phyloP scores from a whole-genome alignment of 2,888 invertebrate species.

The Eudasyphora cyanicolor region DNA sequence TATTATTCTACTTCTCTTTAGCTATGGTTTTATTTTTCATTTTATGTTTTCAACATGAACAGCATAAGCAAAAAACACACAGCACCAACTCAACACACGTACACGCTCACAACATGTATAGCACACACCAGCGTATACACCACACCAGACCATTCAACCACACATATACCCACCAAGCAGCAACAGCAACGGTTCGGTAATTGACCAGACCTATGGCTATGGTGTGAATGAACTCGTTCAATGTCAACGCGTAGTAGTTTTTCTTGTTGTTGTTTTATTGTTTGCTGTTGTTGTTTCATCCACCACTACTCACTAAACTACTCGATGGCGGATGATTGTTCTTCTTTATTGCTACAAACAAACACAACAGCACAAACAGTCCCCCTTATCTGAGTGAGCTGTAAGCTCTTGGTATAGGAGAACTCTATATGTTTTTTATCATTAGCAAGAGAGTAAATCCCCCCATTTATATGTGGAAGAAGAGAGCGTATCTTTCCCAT shows the following conservation, averaged over 20 bases:
- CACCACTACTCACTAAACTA: conserved; percentile 5
- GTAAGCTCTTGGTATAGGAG: no score
- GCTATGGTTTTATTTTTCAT: neutral
- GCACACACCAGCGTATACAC: neutral
- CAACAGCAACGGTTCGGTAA: conserved; percentile 67
- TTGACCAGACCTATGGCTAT: conserved; percentile 74
- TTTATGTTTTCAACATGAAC: neutral
- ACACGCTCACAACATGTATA: conserved; percentile 19
- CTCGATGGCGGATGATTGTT: neutral
- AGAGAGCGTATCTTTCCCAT: neutral
- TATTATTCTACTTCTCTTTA: conserved; percentile 26
- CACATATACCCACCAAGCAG: conserved; percentile 1
- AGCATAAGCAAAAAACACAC: neutral
- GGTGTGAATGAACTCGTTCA: conserved; percentile 81
- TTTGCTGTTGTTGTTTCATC: conserved; percentile 13
- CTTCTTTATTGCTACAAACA: neutral
- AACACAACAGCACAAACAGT: neutral
- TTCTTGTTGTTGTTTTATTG: conserved; percentile 5
- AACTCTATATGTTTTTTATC: neutral
- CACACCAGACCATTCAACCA: neutral
- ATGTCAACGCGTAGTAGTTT: conserved; percentile 75
- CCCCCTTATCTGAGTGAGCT: neutral
- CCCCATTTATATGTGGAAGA: neutral
- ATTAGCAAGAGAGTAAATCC: neutral
- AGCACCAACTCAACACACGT: neutral